Base-by-base conservation (phyloP, 2,797 vertebrate species). In the Sitta carolinensis region DNA sequence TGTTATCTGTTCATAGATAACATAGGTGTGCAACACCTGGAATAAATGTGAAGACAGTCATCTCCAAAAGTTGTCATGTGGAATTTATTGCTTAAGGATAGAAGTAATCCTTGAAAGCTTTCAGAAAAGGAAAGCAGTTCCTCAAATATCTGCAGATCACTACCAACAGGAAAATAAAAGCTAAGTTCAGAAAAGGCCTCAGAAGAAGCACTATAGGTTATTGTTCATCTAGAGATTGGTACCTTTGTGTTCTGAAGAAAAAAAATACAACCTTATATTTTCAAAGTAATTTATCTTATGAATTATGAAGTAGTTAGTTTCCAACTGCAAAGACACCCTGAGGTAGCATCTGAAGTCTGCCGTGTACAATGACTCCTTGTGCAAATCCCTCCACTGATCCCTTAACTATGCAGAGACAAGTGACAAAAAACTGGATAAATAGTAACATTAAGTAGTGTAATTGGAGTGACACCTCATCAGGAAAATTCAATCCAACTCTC, bases 401-500 rank as follows among this genome's bases (percentile, higher is more conserved):
- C 67, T 93, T 94, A 93, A 93, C 36, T 21, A 30, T 36, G 13
- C 30, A 68, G 61, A 86, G 45, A 27, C 27, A 91, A 89, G 52
- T 55, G 54, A 84, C 22, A 94, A 55, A 52, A 52, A 32, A 11
- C 2, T 36, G 36, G 4, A 55, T 12, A 43, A 55, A 4, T 25
- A 52, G 51, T 47, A 76, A 68, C 3, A 45, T 13, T 63, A 82
- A 88, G 82, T 16, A 85, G 63, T 89, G 66, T 93, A 92, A 81
- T 0, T 76, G 17, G 18, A 47, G 13, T 92, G 52, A 42, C 21
- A 66, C 40, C 69, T 93, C n/a, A 51, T 67, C 82, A 81, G 22
- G 38, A 96, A 97, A 92, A 63, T n/a, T 76, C 64, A 89, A 89
- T 30, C 9, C 69, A 93, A 63, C 17, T 48, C 25, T 78, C 30